A percentile compares a stretch with the other conserved stretches of the same genome.
Evolutionary conservation across 2,797 vertebrate species (phyloP).

Genomic region (Glyptemys insculpta): DNA sequence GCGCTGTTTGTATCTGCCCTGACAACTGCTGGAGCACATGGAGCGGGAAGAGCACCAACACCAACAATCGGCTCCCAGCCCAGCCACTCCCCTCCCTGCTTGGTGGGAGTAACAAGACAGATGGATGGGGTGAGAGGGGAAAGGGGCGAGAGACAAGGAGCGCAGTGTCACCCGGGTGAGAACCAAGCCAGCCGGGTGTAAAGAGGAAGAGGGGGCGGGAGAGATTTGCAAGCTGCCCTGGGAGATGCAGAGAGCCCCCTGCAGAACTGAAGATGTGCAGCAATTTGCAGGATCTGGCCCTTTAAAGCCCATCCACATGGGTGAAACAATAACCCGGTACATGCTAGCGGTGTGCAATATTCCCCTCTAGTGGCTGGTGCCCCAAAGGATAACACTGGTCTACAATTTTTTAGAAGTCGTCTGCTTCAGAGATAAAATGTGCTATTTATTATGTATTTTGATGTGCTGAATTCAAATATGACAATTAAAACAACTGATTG

Average conservation of each 20-base stretch:
- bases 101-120: neutral
- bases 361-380: neutral
- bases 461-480: too few species aligned
- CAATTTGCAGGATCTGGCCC: neutral
- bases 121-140: neutral
- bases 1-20: constrained; percentile 23
- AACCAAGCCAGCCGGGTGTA: neutral
- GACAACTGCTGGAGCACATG: constrained; percentile 23
- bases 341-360: neutral
- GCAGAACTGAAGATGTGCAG: neutral
- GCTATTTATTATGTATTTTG: too few species aligned
- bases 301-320: neutral
- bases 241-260: neutral
- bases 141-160: neutral
- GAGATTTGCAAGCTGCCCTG: neutral
- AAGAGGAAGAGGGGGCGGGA: neutral
- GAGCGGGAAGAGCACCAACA: constrained; percentile 54
- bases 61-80: neutral
- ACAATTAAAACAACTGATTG: too few species aligned
- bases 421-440: too few species aligned
- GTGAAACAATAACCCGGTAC: neutral
- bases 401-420: too few species aligned
- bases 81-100: neutral
- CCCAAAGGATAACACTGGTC: neutral
- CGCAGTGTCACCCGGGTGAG: neutral